phyloP scores from a whole-genome alignment of 2,797 vertebrate genomes.

The Anguilla obscura region DNA sequence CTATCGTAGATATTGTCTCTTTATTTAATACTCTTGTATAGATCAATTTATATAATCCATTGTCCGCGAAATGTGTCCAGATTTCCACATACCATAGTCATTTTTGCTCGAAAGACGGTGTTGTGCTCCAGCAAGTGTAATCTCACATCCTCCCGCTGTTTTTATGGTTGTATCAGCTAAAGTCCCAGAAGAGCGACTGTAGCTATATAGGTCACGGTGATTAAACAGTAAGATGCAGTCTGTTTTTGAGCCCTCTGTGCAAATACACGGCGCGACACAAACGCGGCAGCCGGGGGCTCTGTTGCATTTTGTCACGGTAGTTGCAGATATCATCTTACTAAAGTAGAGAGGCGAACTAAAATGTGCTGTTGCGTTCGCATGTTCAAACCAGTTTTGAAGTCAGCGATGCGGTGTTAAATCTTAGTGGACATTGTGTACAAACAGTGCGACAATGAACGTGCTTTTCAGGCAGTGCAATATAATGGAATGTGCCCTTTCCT shows the following conservation, averaged over 20 bases:
- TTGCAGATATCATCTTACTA: background rate
- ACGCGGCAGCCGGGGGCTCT: background rate
- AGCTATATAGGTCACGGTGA: conserved; percentile 50
- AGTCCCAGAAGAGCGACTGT: conserved; percentile 44
- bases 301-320: background rate
- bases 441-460: background rate
- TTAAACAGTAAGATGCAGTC: conserved; percentile 43
- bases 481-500: background rate
- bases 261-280: background rate
- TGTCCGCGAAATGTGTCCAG: background rate
- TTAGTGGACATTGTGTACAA: background rate
- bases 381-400: background rate
- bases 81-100: background rate
- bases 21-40: background rate
- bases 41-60: background rate
- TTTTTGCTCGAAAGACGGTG: background rate
- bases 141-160: conserved; percentile 19
- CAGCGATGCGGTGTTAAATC: background rate
- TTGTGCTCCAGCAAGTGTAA: background rate
- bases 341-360: background rate
- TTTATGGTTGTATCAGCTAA: conserved; percentile 38
- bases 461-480: background rate
- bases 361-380: background rate
- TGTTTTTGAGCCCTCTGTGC: background rate
- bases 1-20: background rate